A percentile compares a stretch with the other conserved stretches of the same genome.
Evolutionary conservation across 2,888 invertebrate species (phyloP).

Genomic region (Stenoptilia bipunctidactyla): DNA sequence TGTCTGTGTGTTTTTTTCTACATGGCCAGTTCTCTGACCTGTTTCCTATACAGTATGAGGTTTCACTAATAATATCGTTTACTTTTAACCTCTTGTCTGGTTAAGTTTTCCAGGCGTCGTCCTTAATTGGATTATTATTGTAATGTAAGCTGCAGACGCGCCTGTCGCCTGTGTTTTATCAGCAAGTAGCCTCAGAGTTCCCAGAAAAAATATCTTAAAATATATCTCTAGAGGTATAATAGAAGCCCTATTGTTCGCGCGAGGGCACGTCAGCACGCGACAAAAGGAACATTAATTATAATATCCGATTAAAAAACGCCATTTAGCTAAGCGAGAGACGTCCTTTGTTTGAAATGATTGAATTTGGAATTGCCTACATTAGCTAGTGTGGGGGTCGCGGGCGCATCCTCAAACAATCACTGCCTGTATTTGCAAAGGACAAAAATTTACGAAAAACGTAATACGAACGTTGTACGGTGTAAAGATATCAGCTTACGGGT

Average conservation of each 20-base stretch:
- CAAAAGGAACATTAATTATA: slow-evolving; percentile 73
- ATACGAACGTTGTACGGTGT: slow-evolving; percentile 27
- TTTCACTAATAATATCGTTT: slow-evolving; percentile 8
- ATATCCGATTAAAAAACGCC: slow-evolving; percentile 72
- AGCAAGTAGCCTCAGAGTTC: slow-evolving; percentile 64
- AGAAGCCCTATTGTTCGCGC: slow-evolving; percentile 68
- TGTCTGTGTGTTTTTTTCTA: too few species aligned
- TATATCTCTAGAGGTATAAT: slow-evolving; percentile 57
- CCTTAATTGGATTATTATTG: slow-evolving; percentile 47
- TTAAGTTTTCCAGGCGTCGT: slow-evolving; percentile 19
- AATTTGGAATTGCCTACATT: slow-evolving; percentile 64
- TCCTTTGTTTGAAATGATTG: slow-evolving; percentile 68
- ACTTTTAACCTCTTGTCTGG: slow-evolving; percentile 15
- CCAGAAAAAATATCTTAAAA: slow-evolving; percentile 57
- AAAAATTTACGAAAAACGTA: slow-evolving; percentile 25
- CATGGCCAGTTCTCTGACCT: too few species aligned
- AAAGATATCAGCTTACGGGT: slow-evolving; percentile 52
- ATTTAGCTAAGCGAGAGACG: slow-evolving; percentile 62
- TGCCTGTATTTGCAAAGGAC: slow-evolving; percentile 28
- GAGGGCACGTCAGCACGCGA: slow-evolving; percentile 69
- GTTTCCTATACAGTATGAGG: too few species aligned
- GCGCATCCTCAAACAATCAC: slow-evolving; percentile 29
- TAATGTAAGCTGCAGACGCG: slow-evolving; percentile 52
- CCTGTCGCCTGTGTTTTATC: slow-evolving; percentile 63
- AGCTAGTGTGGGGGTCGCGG: slow-evolving; percentile 35